phyloP scores from a whole-genome alignment of 2,797 vertebrate genomes.

The Sardinella longiceps region DNA sequence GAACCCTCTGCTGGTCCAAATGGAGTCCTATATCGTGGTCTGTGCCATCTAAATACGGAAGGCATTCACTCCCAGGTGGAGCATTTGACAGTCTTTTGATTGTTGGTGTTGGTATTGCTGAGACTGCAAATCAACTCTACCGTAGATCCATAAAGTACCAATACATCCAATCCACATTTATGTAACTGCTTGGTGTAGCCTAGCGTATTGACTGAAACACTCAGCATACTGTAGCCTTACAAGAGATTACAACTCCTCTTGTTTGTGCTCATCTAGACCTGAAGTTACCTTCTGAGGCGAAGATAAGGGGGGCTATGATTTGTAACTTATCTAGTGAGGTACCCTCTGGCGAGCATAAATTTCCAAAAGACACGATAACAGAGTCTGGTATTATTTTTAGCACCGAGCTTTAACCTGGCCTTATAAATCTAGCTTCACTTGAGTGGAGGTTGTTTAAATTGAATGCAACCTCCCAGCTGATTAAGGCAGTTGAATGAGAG shows the following conservation, averaged over 20 bases:
- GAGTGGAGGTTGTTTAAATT: slow-evolving; percentile 12
- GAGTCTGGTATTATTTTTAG: slow-evolving; percentile 22
- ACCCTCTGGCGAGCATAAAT: slow-evolving; percentile 11
- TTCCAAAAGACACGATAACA: slow-evolving; percentile 3
- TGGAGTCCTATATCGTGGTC: neutral
- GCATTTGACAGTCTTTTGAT: neutral
- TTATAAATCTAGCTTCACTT: slow-evolving; percentile 10
- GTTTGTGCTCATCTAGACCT: neutral
- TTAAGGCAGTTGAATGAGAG: slow-evolving; percentile 41
- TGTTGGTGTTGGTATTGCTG: neutral
- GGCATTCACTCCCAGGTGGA: neutral
- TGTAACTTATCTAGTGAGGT: slow-evolving; percentile 3
- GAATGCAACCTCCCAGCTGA: slow-evolving; percentile 29
- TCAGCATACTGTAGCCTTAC: neutral
- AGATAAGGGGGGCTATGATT: slow-evolving; percentile 5
- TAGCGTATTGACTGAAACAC: neutral
- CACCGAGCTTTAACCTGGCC: neutral
- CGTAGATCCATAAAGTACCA: neutral
- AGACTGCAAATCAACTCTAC: neutral
- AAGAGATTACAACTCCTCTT: neutral
- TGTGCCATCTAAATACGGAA: neutral
- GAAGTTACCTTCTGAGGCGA: slow-evolving; percentile 15
- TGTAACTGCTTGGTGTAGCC: neutral
- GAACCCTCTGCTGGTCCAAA: neutral
- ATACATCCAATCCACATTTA: neutral